Evolutionary conservation across 2,888 invertebrate genomes (phyloP).

Genomic region (Fissipunctia ypsillon): DNA sequence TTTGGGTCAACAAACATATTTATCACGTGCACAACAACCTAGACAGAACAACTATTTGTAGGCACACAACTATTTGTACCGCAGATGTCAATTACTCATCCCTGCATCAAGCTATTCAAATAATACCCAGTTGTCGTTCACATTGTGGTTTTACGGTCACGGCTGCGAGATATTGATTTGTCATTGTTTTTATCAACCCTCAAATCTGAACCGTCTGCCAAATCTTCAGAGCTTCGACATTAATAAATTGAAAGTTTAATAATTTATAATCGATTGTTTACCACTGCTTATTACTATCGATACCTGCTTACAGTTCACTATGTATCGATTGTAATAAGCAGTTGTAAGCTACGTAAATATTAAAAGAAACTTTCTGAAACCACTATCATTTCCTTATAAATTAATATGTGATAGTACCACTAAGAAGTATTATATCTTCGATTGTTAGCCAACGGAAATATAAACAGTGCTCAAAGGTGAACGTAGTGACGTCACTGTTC

Average conservation of each 20-base stretch:
- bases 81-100: slow-evolving; percentile 11
- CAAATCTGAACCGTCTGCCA: no score
- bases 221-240: no score
- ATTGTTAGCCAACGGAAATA: slow-evolving; percentile 12
- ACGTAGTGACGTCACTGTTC: slow-evolving; percentile 31
- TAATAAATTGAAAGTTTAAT: no score
- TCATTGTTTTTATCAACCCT: slow-evolving; percentile 14
- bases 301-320: no score
- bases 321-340: no score
- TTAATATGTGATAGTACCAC: background rate
- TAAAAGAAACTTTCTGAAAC: no score
- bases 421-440: slow-evolving; percentile 9
- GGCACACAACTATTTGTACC: slow-evolving; percentile 12
- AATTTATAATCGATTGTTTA: no score
- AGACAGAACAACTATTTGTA: slow-evolving; percentile 13
- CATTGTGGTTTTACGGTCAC: slow-evolving; percentile 21
- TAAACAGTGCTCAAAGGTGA: slow-evolving; percentile 21
- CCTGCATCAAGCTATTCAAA: slow-evolving; percentile 25
- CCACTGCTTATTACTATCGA: no score
- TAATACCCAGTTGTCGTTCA: slow-evolving; percentile 30
- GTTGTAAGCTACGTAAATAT: no score
- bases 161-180: slow-evolving; percentile 26
- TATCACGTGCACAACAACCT: background rate
- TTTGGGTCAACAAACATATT: background rate
- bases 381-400: background rate